Evolutionary conservation across 2,113 vertebrate species (phyloP).

Genomic region (Poeciliopsis prolifica): DNA sequence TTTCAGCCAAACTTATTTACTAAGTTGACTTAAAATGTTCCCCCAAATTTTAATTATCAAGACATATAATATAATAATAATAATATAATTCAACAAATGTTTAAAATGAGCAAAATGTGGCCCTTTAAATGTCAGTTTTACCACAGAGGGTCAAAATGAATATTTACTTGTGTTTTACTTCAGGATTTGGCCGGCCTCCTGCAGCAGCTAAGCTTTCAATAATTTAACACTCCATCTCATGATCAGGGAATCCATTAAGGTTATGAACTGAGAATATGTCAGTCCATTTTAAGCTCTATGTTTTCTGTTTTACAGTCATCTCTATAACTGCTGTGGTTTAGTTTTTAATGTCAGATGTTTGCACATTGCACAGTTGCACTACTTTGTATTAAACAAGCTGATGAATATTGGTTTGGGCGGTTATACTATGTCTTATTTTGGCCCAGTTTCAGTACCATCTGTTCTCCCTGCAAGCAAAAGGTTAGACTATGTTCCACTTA

Average conservation of each 20-base stretch:
- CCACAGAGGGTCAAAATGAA: too few species aligned
- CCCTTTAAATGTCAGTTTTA: too few species aligned
- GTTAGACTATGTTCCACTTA: constrained; percentile 7
- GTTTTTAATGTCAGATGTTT: not conserved
- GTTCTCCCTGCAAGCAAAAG: constrained; percentile 2
- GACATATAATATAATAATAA: too few species aligned
- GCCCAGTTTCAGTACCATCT: constrained; percentile 11
- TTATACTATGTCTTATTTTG: not conserved
- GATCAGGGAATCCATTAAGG: not conserved
- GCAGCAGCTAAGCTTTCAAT: not conserved
- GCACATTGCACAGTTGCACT: not conserved
- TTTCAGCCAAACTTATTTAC: too few species aligned
- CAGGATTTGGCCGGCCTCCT: too few species aligned
- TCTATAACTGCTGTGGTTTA: not conserved
- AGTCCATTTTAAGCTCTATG: not conserved
- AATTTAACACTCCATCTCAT: not conserved
- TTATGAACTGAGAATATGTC: too few species aligned
- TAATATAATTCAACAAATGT: too few species aligned
- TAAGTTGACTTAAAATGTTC: too few species aligned
- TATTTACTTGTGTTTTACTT: too few species aligned
- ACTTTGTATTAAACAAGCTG: not conserved
- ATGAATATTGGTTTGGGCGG: not conserved
- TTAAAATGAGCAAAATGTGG: too few species aligned
- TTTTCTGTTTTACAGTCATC: not conserved
- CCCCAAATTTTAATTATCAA: too few species aligned